A percentile compares a stretch with the other conserved stretches of the same genome.
Evolutionary conservation across 2,888 invertebrate species (phyloP).

Genomic region (Geotrupes spiniger): DNA sequence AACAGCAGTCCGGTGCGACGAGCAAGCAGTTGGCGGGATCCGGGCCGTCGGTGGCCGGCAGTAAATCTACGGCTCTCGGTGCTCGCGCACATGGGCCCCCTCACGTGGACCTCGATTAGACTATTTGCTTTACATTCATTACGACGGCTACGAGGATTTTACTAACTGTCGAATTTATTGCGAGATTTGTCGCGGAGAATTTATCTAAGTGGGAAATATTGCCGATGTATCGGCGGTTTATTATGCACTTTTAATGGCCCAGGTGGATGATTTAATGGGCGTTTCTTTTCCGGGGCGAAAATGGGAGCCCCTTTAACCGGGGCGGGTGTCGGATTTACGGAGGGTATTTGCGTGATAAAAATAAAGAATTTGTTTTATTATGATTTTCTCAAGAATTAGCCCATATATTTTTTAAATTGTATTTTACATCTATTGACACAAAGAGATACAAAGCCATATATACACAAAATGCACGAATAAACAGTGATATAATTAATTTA

Average conservation of each 20-base stretch:
- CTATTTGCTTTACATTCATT: conserved; percentile 51
- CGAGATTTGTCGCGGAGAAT: conserved; percentile 46
- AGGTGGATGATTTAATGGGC: conserved; percentile 36
- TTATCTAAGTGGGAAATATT: conserved; percentile 47
- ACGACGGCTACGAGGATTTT: conserved; percentile 47
- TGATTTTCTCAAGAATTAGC: too few relatives aligned
- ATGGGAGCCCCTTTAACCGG: too few relatives aligned
- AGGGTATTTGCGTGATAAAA: too few relatives aligned
- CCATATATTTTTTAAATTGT: too few relatives aligned
- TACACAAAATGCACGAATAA: too few relatives aligned
- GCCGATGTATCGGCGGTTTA: conserved; percentile 42
- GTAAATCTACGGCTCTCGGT: conserved; percentile 40
- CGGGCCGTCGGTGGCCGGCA: conserved; percentile 34
- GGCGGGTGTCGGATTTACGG: too few relatives aligned
- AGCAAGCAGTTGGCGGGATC: conserved; percentile 32
- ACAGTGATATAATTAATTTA: too few relatives aligned
- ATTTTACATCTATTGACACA: too few relatives aligned
- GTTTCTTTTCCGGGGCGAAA: conserved; percentile 22
- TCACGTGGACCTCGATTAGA: conserved; percentile 49
- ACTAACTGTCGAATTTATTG: conserved; percentile 50
- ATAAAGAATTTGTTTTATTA: too few relatives aligned
- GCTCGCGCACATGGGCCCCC: conserved; percentile 44
- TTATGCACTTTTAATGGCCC: conserved; percentile 24
- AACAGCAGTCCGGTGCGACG: conserved; percentile 29
- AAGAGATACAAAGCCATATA: too few relatives aligned